Base-by-base conservation (phyloP, 2,113 vertebrate genomes). In the Pandion haliaetus region DNA sequence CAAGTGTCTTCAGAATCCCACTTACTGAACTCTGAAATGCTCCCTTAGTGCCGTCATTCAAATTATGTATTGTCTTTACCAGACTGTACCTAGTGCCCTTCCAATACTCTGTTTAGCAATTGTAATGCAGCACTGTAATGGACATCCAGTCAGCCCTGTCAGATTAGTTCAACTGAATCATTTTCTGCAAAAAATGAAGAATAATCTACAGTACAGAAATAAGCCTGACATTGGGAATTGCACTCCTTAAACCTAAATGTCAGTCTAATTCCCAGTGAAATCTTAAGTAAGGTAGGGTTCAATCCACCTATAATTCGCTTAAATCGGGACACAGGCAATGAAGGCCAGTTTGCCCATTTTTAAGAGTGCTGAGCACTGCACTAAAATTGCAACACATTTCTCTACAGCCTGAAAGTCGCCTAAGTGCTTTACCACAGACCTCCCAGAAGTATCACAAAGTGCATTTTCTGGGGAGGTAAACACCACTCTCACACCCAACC, bases 151-250 rank as follows among this genome's bases (percentile, higher is more conserved):
- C 93, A 95, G 82, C 69, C 82, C 92, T 95, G 93, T 94, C 94
- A 97, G 63, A 95, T 95, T 86, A 96, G 88, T 90, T 95, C 90
- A 93, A 88, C 13, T 94, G 96, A 95, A 85, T 96, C 34, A 93
- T 97, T 96, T 97, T 95, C 94, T 95, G 70, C 47, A 97, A 89
- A 89, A 96, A 93, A 89, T 86, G 76, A 94, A 82, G 83, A 96
- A 92, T 92, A 96, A 97, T 49, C 89, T 82, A 86, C 72, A 71
- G 74, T 79, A 87, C 61, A 93, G 86, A 95, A 95, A 96, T 82
- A 65, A 65, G 62, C 38, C 67, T 96, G 92, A 95, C 88, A 88
- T 0, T 69, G 70, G 65, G 84, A 87, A 96, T 88, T 96, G 66
- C 85, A 62, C 54, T 93, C 65, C 77, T 86, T 96, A 86, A 76